Base-by-base conservation (phyloP, 2,797 vertebrate species). In the Rhinatrema bivittatum region DNA sequence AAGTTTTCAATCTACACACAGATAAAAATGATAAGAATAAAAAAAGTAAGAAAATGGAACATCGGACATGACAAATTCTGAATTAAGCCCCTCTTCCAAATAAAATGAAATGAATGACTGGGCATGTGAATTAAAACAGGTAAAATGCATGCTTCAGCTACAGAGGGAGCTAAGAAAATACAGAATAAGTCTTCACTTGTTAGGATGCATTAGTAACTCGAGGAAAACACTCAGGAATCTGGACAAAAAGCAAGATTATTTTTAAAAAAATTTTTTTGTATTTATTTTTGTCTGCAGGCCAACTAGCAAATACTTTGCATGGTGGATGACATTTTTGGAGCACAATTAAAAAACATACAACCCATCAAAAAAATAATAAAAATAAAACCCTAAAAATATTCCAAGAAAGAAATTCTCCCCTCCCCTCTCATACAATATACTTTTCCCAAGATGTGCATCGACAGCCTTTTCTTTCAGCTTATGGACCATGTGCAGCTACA, bases 111-210 rank as follows among this genome's bases (percentile, higher is more conserved):
- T n/a, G n/a, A n/a, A n/a, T n/a, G n/a, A 62, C 60, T 52, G 58
- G 64, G 56, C 51, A 70, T 66, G 18, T 65, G 50, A 48, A 65
- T 61, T 55, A 73, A 65, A 42, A 60, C 27, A 68, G 44, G 39
- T 22, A 65, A 59, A 51, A 62, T 60, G 59, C 5, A 27, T 50
- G 53, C 58, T 27, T 41, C 46, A 44, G 39, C 63, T 53, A n/a
- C n/a, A 50, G 67, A 66, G 63, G 40, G 53, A 49, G 20, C 27
- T 40, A n/a, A n/a, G n/a, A n/a, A n/a, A n/a, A n/a, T n/a, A n/a
- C n/a, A 25, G 47, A 70, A 60, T 65, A 30, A 47, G n/a, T n/a
- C 62, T 37, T 35, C n/a, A n/a, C n/a, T n/a, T n/a, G n/a, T n/a
- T 50, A 25, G 40, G 4, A 32, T 34, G 36, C 21, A 29, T n/a